Evolutionary conservation across 2,113 vertebrate genomes (phyloP), one percentile per base, ranked within the genome.

Genomic region (Cephalopterus ornatus): DNA sequence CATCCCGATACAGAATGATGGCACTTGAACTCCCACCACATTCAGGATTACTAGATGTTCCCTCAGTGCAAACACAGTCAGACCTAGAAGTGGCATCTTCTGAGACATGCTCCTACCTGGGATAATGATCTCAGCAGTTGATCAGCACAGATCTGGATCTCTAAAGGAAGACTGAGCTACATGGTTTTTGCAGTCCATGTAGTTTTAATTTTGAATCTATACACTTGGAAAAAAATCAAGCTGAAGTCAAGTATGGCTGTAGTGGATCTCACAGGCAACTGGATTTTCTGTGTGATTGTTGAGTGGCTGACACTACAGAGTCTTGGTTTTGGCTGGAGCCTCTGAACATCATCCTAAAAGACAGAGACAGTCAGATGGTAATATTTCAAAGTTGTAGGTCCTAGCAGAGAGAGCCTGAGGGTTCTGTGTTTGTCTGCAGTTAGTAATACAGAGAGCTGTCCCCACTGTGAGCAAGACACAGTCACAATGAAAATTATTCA

Each of bases 61-160:
- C 26, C 15, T 66, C 6, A 0, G 9, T 19, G 20, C 37, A 66
- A 84, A 56, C 2, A 1, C 19, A 71, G 41, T 37, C 63, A 44
- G 30, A 70, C 6, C 20, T 59, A 12, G 10, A 35, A 47, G 15
- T 16, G 35, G 4, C 21, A 24, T 26, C 39, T 62, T 30, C 44
- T 68, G 52, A 42, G 33, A 50, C 19, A 8, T 0, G 0, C 1
- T 67, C 26, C 52, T 42, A 4, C 14, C 5, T 1, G 2, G 28
- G 27, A 35, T 3, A 0, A 27, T 23, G 35, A 52, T 5, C 22
- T 44, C 66, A 2, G 1, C 22, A 56, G 35, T 3, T 0, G 0
- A 20, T 14, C 70, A 88, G 59, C 32, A 62, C 71, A 84, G 21
- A 62, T 39, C 37, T 22, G 49, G 11, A n/a, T 62, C 21, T 49